These are phyloP conservation scores for Malthinus flaveolus DNA, from an alignment of 2,888 invertebrate species.

Conservation along the genomic window DNA sequence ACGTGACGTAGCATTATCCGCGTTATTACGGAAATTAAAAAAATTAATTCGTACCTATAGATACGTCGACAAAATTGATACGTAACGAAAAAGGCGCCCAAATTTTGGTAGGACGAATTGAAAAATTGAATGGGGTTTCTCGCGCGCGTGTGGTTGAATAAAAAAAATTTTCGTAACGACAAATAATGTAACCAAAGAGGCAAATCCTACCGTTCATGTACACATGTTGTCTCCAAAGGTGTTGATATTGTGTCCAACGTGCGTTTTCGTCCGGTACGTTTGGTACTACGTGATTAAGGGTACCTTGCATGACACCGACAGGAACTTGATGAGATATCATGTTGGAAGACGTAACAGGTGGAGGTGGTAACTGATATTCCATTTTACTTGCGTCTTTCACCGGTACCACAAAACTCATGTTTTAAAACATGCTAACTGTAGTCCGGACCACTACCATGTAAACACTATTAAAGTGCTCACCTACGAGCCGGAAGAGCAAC, in stretches of 20 bases:
- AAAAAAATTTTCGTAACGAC: too few species aligned
- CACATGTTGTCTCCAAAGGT: constrained; percentile 79
- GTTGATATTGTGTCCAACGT: constrained; percentile 74
- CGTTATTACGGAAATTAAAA: constrained; percentile 13
- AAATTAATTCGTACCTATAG: constrained; percentile 10
- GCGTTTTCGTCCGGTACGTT: constrained; percentile 61
- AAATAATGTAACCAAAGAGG: too few species aligned
- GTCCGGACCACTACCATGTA: constrained; percentile 43
- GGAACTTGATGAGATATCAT: constrained; percentile 59
- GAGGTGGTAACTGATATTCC: constrained; percentile 60
- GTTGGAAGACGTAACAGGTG: constrained; percentile 50
- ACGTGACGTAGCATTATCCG: constrained; percentile 5
- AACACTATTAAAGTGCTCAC: constrained; percentile 40
- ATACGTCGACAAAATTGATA: too few species aligned
- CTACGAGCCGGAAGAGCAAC: constrained; percentile 51
- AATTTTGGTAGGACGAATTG: too few species aligned
- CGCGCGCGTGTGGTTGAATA: too few species aligned
- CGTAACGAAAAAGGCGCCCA: too few species aligned
- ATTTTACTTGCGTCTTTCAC: constrained; percentile 50
- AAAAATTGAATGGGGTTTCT: too few species aligned
- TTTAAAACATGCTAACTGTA: constrained; percentile 50
- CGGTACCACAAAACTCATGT: constrained; percentile 56
- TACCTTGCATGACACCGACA: constrained; percentile 67
- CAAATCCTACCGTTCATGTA: constrained; percentile 71
- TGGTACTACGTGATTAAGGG: constrained; percentile 63